Base-by-base conservation (phyloP, 2,797 vertebrate genomes). In the Manis pentadactyla region DNA sequence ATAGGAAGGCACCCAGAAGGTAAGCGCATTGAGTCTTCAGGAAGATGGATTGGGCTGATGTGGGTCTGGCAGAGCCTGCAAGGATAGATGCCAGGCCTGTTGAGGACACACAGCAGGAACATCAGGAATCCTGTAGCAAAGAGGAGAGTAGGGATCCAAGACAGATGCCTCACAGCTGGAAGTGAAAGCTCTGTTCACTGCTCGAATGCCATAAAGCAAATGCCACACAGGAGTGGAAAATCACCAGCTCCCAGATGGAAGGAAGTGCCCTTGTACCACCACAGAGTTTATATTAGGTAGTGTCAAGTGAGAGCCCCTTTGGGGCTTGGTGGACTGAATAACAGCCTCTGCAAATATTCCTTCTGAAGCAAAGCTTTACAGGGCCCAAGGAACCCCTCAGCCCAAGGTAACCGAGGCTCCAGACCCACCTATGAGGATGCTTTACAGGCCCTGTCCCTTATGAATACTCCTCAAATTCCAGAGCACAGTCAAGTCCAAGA, bases 101-200 rank as follows among this genome's bases (percentile, higher is more conserved):
- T 84, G 66, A 92, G 96, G 97, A 81, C 68, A 81, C 96, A 82
- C 92, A 96, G 95, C 25, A 0, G 91, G 93, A 63, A 73, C 59
- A 91, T 64, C 66, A 89, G 66, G 74, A 83, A 61, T 59, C 37
- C 29, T 71, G 71, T 39, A 73, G 55, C 82, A 69, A n/a, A 91
- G 46, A 53, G 37, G 31, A 71, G 29, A 46, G 23, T 49, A 87
- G 23, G 61, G 37, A 63, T 89, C 66, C 5, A 25, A 96, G 64
- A 83, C 96, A 98, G 97, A 94, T 96, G 94, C 78, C 85, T 94
- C 96, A 89, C 94, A 96, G 95, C 79, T 97, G 97, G 93, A 92
- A 96, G 79, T 63, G 29, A 73, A 93, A 75, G 17, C 42, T 71
- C 53, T 85, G 34, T 15, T 92, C 83, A 64, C 74, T 71, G 53